Base-by-base conservation (phyloP, 2,797 vertebrate genomes). In the Sebastolobus alascanus region DNA sequence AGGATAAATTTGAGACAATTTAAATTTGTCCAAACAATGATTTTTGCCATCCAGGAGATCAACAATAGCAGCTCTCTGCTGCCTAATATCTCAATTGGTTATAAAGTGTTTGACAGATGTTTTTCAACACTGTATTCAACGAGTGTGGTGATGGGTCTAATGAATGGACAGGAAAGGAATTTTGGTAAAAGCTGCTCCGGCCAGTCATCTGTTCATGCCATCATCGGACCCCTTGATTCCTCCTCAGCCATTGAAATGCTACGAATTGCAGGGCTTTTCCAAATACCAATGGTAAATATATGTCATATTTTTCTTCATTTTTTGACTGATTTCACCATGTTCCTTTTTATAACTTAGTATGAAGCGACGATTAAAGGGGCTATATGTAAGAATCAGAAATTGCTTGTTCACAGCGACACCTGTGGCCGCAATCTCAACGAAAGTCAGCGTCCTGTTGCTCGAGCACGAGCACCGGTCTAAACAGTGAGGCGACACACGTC, bases 31-130 rank as follows among this genome's bases (percentile, higher is more conserved):
- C 92, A 95, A 83, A 95, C 95, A 38, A 96, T 96, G 95, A 94
- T 96, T 13, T 96, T 96, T 92, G 95, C 96, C 25, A 94, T 96
- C 46, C 91, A 96, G 61, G 95, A 96, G 86, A 96, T 96, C 79
- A 96, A 96, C 90, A 95, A 95, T 16, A 96, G 93, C 79, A 93
- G 79, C 35, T 85, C 92, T 68, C 77, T 96, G 29, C 89, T 96
- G 27, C 95, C 94, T 84, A 82, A 92, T 63, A 92, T 96, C 74
- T 91, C 90, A 6, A 11, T 96, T 68, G 96, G 95, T 72, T 96
- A 96, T 82, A 93, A 89, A 52, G 77, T 96, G 50, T 95, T 94
- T 73, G 94, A 95, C 73, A 95, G 85, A 27, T 96, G 96, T 93
- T 80, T 94, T 60, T 94, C 94, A 75, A 93, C 93, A 3, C 79